A percentile compares a stretch with the other conserved stretches of the same genome.
Conservation (phyloP, 2,888 invertebrate species). For the Baronia brevicornis region DNA sequence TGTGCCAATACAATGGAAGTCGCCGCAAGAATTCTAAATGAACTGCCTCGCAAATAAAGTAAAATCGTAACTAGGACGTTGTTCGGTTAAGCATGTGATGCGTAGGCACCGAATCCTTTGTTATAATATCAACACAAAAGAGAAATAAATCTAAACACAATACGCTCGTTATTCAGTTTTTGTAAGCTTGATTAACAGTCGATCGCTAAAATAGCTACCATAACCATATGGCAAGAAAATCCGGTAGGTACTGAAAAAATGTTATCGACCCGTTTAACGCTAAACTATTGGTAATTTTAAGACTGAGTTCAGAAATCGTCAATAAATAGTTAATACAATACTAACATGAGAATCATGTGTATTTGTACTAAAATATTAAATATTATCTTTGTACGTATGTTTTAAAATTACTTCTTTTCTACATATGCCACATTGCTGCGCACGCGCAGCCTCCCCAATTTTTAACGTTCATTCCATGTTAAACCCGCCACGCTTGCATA, state of each 20-base stretch:
- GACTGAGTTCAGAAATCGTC: too few relatives aligned
- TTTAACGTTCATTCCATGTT: too few relatives aligned
- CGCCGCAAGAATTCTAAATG: conserved; percentile 1
- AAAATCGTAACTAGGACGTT: conserved; percentile 5
- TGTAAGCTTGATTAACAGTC: not conserved
- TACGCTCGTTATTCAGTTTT: not conserved
- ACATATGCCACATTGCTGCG: not conserved
- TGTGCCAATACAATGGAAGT: too few relatives aligned
- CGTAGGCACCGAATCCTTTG: conserved; percentile 4
- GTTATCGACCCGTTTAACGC: too few relatives aligned
- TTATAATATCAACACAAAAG: conserved; percentile 1
- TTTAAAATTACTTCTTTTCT: not conserved
- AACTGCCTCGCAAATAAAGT: not conserved
- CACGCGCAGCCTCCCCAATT: too few relatives aligned
- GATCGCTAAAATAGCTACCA: not conserved
- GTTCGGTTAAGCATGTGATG: conserved; percentile 4
- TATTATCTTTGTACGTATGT: not conserved
- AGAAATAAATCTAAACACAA: not conserved
- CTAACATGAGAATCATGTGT: conserved; percentile 8
- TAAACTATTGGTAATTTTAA: too few relatives aligned
- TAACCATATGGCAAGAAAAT: too few relatives aligned
- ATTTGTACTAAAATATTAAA: conserved; percentile 2
- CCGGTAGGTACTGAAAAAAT: too few relatives aligned
- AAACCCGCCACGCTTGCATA: too few relatives aligned
- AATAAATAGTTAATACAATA: too few relatives aligned